Evolutionary conservation across 92 coral and sea anemone genomes (phyloP).

Genomic region (Ricordea florida): DNA sequence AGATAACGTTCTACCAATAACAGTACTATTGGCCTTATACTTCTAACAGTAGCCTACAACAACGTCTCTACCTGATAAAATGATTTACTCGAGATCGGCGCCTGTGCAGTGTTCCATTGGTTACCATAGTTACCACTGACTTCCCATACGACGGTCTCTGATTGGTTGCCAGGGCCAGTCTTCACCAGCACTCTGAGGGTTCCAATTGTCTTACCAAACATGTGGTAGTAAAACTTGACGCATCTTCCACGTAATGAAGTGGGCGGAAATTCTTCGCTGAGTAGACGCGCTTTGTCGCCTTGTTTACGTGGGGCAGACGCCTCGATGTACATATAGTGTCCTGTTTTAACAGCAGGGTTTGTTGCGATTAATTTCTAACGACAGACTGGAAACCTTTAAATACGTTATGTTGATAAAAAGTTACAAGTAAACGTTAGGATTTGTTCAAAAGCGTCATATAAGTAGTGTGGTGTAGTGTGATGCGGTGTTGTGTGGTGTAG

Average conservation of each 20-base stretch:
- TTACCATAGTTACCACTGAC: constrained; percentile 93
- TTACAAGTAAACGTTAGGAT: too few relatives aligned
- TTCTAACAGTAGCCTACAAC: too few relatives aligned
- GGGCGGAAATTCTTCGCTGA: constrained; percentile 84
- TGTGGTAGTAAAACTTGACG: constrained; percentile 88
- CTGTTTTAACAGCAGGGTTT: constrained; percentile 26
- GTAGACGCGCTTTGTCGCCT: constrained; percentile 89
- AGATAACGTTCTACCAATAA: too few relatives aligned
- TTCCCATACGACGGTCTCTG: constrained; percentile 83
- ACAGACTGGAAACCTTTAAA: too few relatives aligned
- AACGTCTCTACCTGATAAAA: constrained; percentile 85
- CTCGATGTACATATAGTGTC: constrained; percentile 93
- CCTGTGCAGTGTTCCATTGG: constrained; percentile 89
- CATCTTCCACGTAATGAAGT: constrained; percentile 58
- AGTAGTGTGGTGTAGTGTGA: too few relatives aligned
- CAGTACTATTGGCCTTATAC: too few relatives aligned
- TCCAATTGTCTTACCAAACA: constrained; percentile 87
- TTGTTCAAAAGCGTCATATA: too few relatives aligned
- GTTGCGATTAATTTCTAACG: too few relatives aligned
- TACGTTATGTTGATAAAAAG: too few relatives aligned
- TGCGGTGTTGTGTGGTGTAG: too few relatives aligned
- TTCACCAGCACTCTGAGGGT: constrained; percentile 75
- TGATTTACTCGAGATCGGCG: constrained; percentile 58
- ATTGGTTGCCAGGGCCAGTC: constrained; percentile 86
- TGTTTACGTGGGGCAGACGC: constrained; percentile 78